These are phyloP conservation scores for Drosophila nannoptera DNA, from an alignment of 1,140 invertebrate genomes.

Conservation along the genomic window DNA sequence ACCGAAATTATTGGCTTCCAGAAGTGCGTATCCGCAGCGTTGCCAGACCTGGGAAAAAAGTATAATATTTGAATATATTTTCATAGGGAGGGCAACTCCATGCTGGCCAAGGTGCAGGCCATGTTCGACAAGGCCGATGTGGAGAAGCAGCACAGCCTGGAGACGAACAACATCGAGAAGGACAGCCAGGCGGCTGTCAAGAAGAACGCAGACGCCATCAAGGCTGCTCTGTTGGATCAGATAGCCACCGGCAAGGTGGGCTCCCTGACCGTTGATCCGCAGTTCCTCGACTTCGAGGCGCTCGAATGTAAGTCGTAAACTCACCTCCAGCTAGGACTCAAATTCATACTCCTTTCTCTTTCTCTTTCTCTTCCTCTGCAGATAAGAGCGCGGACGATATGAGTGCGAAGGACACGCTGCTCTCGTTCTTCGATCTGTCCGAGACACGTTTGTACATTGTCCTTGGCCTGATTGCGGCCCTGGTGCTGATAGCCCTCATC, in stretches of 20 bases:
- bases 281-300: constrained; percentile 85
- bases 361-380: constrained; percentile 3
- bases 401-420: constrained; percentile 68
- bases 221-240: constrained; percentile 84
- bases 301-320: constrained; percentile 80
- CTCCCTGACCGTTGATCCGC: constrained; percentile 87
- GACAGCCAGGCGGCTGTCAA: constrained; percentile 69
- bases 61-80: background rate
- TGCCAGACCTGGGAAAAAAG: background rate
- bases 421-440: constrained; percentile 82
- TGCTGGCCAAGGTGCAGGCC: constrained; percentile 84
- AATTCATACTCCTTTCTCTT: no score
- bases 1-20: constrained; percentile 85
- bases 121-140: constrained; percentile 84
- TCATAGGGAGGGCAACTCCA: constrained; percentile 81
- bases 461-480: constrained; percentile 87
- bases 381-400: constrained; percentile 58
- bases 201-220: constrained; percentile 80
- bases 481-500: constrained; percentile 88
- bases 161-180: constrained; percentile 79
- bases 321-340: background rate
- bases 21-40: constrained; percentile 81
- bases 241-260: constrained; percentile 87
- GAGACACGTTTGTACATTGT: constrained; percentile 90
- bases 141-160: constrained; percentile 80